Evolutionary conservation across 2,113 vertebrate species (phyloP).

Genomic region (Dendrocopos noguchii): DNA sequence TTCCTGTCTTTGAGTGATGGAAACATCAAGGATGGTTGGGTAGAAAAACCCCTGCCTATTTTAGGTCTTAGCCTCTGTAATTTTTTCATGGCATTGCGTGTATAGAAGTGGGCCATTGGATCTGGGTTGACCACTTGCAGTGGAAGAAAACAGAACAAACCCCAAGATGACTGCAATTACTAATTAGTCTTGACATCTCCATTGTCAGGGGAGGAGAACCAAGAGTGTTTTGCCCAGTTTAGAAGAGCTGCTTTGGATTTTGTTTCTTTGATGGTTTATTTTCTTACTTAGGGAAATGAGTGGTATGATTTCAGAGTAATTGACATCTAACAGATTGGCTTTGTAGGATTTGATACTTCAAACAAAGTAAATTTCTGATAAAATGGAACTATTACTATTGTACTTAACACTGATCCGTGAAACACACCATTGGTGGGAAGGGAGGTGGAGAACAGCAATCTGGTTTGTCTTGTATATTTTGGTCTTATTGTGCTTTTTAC

Average conservation of each 20-base stretch:
- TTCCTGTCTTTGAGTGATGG: slow-evolving; percentile 25
- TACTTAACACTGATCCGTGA: not conserved
- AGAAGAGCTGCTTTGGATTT: slow-evolving; percentile 26
- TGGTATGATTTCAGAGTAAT: not conserved
- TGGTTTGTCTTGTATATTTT: not conserved
- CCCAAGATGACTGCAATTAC: not conserved
- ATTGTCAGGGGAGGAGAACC: slow-evolving; percentile 36
- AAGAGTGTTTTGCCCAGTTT: not conserved
- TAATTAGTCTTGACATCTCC: slow-evolving; percentile 43
- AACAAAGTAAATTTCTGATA: not conserved
- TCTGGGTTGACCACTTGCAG: slow-evolving; percentile 25
- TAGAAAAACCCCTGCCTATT: not conserved
- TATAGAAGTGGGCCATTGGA: not conserved
- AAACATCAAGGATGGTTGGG: not conserved
- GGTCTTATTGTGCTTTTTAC: not conserved
- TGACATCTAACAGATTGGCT: not conserved
- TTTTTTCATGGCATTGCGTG: not conserved
- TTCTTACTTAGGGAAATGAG: not conserved
- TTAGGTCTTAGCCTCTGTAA: not conserved
- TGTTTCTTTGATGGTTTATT: slow-evolving; percentile 5
- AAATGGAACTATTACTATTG: not conserved
- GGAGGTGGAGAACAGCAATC: not conserved
- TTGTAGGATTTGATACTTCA: not conserved
- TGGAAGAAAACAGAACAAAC: slow-evolving; percentile 24
- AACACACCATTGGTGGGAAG: not conserved